These are phyloP conservation scores for Euwallacea similis DNA, from an alignment of 1,140 invertebrate genomes.

Conservation along the genomic window DNA sequence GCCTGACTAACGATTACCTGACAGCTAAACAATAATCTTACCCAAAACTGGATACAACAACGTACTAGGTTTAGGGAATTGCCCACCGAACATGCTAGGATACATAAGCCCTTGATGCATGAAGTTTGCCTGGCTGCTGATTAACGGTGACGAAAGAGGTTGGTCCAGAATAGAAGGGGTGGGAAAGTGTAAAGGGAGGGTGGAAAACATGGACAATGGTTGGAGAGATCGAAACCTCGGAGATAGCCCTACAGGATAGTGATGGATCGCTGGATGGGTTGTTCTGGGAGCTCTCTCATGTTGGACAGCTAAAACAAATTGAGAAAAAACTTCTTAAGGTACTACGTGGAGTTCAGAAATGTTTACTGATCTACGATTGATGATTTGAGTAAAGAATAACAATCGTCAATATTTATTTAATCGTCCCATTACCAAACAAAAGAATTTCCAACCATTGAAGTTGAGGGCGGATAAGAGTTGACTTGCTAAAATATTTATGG, in stretches of 20 bases:
- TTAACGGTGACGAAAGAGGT: constrained; percentile 19
- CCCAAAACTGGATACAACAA: constrained; percentile 33
- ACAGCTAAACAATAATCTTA: constrained; percentile 12
- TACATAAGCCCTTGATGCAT: constrained; percentile 50
- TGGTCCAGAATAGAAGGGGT: constrained; percentile 42
- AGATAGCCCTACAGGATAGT: constrained; percentile 52
- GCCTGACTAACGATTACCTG: background rate
- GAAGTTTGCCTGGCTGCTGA: constrained; percentile 38
- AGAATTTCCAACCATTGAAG: background rate
- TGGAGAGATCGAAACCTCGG: constrained; percentile 48
- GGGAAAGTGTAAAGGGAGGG: constrained; percentile 58
- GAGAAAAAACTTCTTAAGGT: no score
- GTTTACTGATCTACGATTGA: no score
- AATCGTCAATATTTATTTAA: no score
- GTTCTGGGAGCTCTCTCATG: constrained; percentile 82
- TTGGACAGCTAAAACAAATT: constrained; percentile 72
- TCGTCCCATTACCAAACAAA: background rate
- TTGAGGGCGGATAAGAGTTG: background rate
- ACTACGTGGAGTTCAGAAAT: no score
- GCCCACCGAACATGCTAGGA: constrained; percentile 44
- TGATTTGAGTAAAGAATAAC: no score
- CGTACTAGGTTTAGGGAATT: constrained; percentile 44
- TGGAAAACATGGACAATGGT: constrained; percentile 55
- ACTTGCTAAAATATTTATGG: constrained; percentile 44
- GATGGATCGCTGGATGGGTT: constrained; percentile 47